These are phyloP conservation scores for Upupa epops DNA, from an alignment of 2,113 vertebrate genomes.

Conservation along the genomic window DNA sequence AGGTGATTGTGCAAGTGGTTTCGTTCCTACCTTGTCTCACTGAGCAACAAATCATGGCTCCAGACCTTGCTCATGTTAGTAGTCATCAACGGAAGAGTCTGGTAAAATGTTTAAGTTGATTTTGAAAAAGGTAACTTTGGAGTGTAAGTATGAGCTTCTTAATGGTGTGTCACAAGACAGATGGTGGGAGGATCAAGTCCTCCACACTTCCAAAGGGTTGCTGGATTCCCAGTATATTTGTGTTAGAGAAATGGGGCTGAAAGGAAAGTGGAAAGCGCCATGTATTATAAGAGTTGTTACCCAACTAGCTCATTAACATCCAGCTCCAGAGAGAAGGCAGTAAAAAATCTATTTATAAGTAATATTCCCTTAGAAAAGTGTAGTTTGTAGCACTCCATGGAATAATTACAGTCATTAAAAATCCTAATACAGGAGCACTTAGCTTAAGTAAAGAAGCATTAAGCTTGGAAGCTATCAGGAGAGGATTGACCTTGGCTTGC, in stretches of 20 bases:
- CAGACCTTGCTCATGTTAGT: not conserved
- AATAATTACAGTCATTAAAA: not conserved
- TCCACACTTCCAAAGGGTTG: rapidly evolving
- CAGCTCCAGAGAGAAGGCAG: not conserved
- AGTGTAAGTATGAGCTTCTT: not conserved
- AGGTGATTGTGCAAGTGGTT: rapidly evolving
- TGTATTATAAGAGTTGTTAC: not conserved
- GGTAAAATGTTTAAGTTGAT: not conserved
- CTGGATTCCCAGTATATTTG: not conserved
- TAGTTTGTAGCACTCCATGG: not conserved
- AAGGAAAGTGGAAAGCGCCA: not conserved
- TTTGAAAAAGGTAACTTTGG: not conserved
- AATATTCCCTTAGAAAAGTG: not conserved
- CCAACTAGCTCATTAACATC: not conserved
- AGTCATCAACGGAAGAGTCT: not conserved
- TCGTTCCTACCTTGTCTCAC: not conserved
- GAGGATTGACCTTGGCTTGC: not conserved
- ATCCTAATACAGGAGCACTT: not conserved
- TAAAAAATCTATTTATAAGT: not conserved
- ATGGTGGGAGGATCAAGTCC: not conserved
- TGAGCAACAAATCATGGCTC: not conserved
- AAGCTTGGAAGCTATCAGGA: not conserved
- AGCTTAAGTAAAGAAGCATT: not conserved
- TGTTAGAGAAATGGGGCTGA: not conserved
- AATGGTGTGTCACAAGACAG: not conserved